A percentile compares a stretch with the other conserved stretches of the same genome.
phyloP scores from a whole-genome alignment of 2,888 invertebrate genomes.

The Plebejus anna region DNA sequence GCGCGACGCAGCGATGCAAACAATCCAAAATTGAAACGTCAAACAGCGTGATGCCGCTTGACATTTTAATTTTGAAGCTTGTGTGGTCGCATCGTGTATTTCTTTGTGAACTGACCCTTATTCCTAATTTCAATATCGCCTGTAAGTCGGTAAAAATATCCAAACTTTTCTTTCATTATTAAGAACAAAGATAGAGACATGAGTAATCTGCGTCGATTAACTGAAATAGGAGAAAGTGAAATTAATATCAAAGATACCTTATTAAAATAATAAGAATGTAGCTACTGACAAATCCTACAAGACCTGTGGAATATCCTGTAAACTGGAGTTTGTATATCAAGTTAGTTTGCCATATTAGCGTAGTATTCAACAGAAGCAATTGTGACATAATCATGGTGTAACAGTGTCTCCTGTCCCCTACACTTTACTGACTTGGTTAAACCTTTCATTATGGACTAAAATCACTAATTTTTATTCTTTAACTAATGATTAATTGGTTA shows the following conservation, averaged over 20 bases:
- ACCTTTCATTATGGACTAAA: neutral
- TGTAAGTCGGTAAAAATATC: no score
- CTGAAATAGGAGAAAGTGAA: no score
- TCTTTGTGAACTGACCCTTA: neutral
- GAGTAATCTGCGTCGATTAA: no score
- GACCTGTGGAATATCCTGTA: conserved; percentile 34
- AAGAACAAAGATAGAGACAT: neutral
- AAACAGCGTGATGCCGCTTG: neutral
- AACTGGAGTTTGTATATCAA: conserved; percentile 60
- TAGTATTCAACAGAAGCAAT: conserved; percentile 64
- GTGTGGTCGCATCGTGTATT: neutral
- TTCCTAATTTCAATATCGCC: no score
- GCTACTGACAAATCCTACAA: neutral
- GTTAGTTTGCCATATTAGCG: conserved; percentile 75
- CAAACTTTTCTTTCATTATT: no score
- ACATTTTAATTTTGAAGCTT: neutral
- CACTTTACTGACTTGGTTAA: conserved; percentile 14
- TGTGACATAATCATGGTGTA: conserved; percentile 70
- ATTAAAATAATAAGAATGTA: neutral
- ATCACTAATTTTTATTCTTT: neutral
- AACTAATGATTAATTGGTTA: conserved; percentile 9
- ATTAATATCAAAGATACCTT: neutral
- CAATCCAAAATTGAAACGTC: neutral
- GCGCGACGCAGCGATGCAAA: neutral
- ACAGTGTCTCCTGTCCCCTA: conserved; percentile 33